A percentile compares a stretch with the other conserved stretches of the same genome.
These are phyloP conservation scores for Trichoplusia ni DNA, from an alignment of 1,140 invertebrate genomes.

Conservation along the genomic window DNA sequence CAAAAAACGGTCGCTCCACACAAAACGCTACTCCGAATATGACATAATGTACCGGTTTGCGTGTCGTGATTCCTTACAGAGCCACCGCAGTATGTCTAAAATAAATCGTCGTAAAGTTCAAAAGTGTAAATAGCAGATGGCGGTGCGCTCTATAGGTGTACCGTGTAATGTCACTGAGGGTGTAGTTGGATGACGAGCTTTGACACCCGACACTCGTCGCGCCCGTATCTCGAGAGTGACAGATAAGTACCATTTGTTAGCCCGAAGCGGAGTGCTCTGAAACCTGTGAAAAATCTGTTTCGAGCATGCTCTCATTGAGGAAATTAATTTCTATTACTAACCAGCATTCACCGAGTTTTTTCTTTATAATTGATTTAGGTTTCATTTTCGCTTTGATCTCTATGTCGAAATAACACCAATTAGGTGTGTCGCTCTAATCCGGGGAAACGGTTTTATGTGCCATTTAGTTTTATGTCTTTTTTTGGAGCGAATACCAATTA, in stretches of 20 bases:
- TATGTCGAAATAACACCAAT: constrained; percentile 1
- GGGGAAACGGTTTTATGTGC: not conserved
- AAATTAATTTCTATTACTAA: constrained; percentile 31
- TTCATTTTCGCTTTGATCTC: not conserved
- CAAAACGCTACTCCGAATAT: constrained; percentile 24
- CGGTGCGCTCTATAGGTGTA: constrained; percentile 21
- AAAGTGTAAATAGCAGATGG: constrained; percentile 21
- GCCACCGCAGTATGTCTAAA: constrained; percentile 31
- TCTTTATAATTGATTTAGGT: constrained; percentile 10
- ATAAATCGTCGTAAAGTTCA: constrained; percentile 32
- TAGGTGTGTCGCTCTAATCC: not conserved
- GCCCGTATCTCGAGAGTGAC: constrained; percentile 57
- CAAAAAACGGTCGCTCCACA: not conserved
- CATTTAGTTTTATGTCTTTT: not conserved
- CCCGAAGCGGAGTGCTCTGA: constrained; percentile 32
- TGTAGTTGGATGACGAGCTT: constrained; percentile 54
- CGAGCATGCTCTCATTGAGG: constrained; percentile 20
- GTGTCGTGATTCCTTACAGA: constrained; percentile 14
- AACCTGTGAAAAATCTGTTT: constrained; percentile 39
- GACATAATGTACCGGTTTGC: constrained; percentile 2
- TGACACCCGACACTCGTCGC: constrained; percentile 55
- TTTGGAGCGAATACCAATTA: not conserved
- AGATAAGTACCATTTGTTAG: constrained; percentile 66
- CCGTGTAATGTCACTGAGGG: constrained; percentile 2
- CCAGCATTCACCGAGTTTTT: constrained; percentile 6